Conservation (phyloP, 2,888 invertebrate species). For the Parelbella ahira region DNA sequence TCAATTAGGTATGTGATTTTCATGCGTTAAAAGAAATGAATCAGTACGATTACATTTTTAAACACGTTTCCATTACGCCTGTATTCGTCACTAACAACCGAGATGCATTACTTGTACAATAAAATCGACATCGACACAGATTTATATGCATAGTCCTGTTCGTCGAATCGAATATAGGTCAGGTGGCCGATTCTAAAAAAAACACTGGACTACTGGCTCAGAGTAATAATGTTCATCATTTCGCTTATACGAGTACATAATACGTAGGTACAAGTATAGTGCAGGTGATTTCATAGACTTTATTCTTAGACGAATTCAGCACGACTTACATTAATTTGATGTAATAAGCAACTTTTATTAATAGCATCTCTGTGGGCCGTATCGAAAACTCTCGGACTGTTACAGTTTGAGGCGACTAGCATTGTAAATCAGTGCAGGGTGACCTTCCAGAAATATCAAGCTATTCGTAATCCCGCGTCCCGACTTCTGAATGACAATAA, state of each 20-base stretch:
- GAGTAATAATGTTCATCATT: too few species aligned
- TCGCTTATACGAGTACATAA: too few species aligned
- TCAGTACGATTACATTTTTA: too few species aligned
- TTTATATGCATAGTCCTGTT: constrained; percentile 24
- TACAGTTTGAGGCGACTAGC: constrained; percentile 23
- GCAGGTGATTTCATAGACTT: constrained; percentile 3
- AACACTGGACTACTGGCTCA: constrained; percentile 2
- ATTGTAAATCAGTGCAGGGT: constrained; percentile 39
- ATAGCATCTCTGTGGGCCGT: constrained; percentile 6
- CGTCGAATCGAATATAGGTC: constrained; percentile 37
- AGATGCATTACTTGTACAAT: constrained; percentile 30
- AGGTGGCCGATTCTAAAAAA: constrained; percentile 29
- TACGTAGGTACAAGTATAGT: neutral
- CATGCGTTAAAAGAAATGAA: too few species aligned
- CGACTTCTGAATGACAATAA: constrained; percentile 51
- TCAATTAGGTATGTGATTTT: too few species aligned
- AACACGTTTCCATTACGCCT: too few species aligned
- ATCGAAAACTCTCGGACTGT: constrained; percentile 11
- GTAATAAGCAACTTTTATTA: constrained; percentile 26
- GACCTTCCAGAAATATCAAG: constrained; percentile 60
- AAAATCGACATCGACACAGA: neutral
- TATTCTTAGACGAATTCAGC: constrained; percentile 14
- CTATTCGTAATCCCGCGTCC: constrained; percentile 32
- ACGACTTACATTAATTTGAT: constrained; percentile 16
- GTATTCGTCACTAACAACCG: too few species aligned